Evolutionary conservation across 2,888 invertebrate species (phyloP), one percentile per base, ranked within the genome.

Genomic region (Odontocolon sp.): DNA sequence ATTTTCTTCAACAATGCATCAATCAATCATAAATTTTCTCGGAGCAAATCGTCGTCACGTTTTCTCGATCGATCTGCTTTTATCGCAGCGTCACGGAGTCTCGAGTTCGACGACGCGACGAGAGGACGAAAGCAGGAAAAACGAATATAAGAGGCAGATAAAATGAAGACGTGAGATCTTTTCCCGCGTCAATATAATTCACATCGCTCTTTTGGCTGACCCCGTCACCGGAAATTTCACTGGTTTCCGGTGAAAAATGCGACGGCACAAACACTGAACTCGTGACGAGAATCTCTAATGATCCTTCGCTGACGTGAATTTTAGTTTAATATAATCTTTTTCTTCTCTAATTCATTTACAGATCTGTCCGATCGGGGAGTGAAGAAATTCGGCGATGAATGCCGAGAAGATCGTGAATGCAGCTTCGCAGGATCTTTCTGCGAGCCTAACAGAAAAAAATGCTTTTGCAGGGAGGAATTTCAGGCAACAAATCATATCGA

Each of bases 401-500:
- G 96, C 90, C 93, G 93, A 33, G 92, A 92, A 66, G 93, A 94
- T 64, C 89, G 91, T 72, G 96, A 96, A 86, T 96, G 96, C 88
- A 94, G 94, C 64, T 96, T 96, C 90, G 92, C 92, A 57, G 94
- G 95, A 80, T 94, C 96, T 33, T 92, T 94, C 77, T 96, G 96
- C 88, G 94, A 95, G 85, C 92, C 93, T 18, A 92, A 92, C 82
- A 93, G 93, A 86, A 94, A 93, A 87, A 93, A 92, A 81, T 96
- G 96, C 88, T 93, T 93, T 85, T 96, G 96, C 90, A 93, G 92
- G 78, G 93, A 94, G 23, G 95, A 95, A 83, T 92, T 94, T 82
- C 94, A 94, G 16, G 94, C 94, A 84, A 96, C 95, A 87, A 96
- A 96, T 91, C 96, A 96, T 89, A 92, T 96, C 85, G 95, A 96